A percentile compares a stretch with the other conserved stretches of the same genome.
Evolutionary conservation across 1,140 invertebrate species (phyloP).

Genomic region (Chrysoperla carnea): DNA sequence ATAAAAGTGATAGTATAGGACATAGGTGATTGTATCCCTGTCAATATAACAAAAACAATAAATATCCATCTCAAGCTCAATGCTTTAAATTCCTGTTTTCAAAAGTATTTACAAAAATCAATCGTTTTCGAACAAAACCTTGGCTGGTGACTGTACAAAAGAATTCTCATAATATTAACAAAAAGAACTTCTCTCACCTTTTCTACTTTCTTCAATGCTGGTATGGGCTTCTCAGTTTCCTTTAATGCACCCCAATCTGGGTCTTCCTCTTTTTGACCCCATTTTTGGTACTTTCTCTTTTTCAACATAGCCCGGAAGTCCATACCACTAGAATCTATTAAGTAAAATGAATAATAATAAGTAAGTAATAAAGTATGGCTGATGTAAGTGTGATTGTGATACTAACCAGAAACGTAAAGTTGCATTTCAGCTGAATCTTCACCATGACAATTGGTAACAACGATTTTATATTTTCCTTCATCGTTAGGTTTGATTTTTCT

Average conservation of each 20-base stretch:
- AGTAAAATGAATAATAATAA: constrained; percentile 6
- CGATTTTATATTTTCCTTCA: constrained; percentile 91
- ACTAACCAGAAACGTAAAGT: constrained; percentile 85
- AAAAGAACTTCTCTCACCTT: constrained; percentile 41
- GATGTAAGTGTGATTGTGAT: too few species aligned
- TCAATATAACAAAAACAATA: too few species aligned
- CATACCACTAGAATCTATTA: constrained; percentile 81
- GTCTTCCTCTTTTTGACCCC: constrained; percentile 75
- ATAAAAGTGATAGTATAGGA: too few species aligned
- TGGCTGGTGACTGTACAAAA: too few species aligned
- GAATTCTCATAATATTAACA: too few species aligned
- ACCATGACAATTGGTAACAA: constrained; percentile 83
- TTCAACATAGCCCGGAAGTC: constrained; percentile 97
- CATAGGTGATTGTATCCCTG: too few species aligned
- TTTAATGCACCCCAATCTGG: constrained; percentile 86
- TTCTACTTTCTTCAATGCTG: constrained; percentile 78
- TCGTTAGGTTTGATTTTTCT: constrained; percentile 91
- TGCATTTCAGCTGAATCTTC: constrained; percentile 89
- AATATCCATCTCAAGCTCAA: too few species aligned
- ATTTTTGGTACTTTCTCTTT: constrained; percentile 90
- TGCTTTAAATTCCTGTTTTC: too few species aligned
- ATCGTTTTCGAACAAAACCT: too few species aligned
- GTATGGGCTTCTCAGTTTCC: constrained; percentile 72
- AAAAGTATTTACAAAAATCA: too few species aligned
- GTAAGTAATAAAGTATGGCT: constrained; percentile 1